A percentile compares a stretch with the other conserved stretches of the same genome.
Evolutionary conservation across 2,113 vertebrate species (phyloP).

Genomic region (Empidonax alnorum): DNA sequence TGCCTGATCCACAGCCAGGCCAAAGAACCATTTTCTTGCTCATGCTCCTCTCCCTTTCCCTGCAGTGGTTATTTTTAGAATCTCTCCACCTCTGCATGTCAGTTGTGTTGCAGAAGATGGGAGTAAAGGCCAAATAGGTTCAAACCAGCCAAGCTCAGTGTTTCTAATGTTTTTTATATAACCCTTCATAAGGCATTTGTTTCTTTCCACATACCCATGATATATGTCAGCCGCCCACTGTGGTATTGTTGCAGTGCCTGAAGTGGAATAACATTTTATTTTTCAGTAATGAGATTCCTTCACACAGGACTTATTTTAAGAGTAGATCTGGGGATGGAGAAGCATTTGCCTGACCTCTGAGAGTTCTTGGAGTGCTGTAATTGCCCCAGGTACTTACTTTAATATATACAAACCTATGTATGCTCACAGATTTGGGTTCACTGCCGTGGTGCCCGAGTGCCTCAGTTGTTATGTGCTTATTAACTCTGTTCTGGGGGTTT

Average conservation of each 20-base stretch:
- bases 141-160: not conserved
- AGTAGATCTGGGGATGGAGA: not conserved
- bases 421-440: not conserved
- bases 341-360: not conserved
- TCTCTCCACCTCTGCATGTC: not conserved
- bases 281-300: not conserved
- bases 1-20: not conserved
- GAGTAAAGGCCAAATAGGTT: not conserved
- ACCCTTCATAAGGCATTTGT: not conserved
- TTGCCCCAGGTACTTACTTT: not conserved
- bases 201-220: not conserved
- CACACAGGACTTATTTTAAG: not conserved
- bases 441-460: not conserved
- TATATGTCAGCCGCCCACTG: not conserved
- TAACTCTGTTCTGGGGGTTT: not conserved
- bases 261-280: not conserved
- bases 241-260: not conserved
- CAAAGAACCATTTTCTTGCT: not conserved
- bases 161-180: constrained; percentile 2
- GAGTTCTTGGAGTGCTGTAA: not conserved
- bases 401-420: not conserved
- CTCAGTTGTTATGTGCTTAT: not conserved
- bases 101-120: not conserved
- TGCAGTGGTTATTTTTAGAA: constrained; percentile 35
- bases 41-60: not conserved